These are phyloP conservation scores for Mesoligia furuncula DNA, from an alignment of 2,888 invertebrate species.

Conservation along the genomic window DNA sequence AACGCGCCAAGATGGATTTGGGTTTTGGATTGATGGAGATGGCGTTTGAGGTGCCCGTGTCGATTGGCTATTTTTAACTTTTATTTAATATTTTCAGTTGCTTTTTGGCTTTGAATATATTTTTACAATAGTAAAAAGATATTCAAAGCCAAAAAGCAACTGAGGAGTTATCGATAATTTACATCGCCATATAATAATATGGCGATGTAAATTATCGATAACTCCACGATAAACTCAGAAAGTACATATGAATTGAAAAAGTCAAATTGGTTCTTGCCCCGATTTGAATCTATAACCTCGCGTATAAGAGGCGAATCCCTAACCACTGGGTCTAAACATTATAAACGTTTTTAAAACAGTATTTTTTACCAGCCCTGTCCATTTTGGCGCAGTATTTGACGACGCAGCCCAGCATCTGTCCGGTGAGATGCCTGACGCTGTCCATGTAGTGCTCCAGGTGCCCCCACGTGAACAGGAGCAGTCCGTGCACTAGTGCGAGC, in stretches of 20 bases:
- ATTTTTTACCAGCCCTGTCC: constrained; percentile 76
- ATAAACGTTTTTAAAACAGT: neutral
- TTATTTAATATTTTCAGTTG: neutral
- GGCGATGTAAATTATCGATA: neutral
- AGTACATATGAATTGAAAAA: neutral
- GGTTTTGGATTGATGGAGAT: no score
- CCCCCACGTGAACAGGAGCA: constrained; percentile 87
- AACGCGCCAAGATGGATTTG: neutral
- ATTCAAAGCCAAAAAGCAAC: no score
- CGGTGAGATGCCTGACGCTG: constrained; percentile 91
- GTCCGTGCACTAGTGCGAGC: constrained; percentile 61
- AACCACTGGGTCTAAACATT: no score
- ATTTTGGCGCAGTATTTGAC: constrained; percentile 75
- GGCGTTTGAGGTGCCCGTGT: neutral
- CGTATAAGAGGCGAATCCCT: neutral
- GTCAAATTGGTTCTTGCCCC: neutral
- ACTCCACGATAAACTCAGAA: neutral
- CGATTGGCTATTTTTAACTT: neutral
- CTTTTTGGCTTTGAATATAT: neutral
- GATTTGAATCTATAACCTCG: neutral
- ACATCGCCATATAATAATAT: no score
- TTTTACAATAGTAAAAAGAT: no score
- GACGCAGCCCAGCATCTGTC: constrained; percentile 81
- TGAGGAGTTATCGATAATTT: no score
- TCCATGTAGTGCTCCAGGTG: constrained; percentile 92